phyloP scores from a whole-genome alignment of 2,797 vertebrate species.

The Notolepis coatsorum region DNA sequence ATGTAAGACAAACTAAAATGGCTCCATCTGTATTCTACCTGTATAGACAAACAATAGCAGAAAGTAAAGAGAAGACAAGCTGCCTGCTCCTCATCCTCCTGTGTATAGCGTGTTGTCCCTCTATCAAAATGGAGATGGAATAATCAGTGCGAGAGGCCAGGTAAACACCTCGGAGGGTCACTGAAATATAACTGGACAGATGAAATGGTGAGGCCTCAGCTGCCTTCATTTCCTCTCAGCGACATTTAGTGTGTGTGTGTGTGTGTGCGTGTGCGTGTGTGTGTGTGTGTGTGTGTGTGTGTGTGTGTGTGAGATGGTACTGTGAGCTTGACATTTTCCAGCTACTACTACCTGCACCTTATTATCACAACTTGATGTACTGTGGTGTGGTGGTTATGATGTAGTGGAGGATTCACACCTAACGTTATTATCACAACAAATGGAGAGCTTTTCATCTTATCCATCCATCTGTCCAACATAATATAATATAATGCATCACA shows the following conservation, averaged over 20 bases:
- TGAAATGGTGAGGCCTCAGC: constrained; percentile 68
- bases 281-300: constrained; percentile 10
- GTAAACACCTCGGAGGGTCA: constrained; percentile 60
- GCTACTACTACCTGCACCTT: too few species aligned
- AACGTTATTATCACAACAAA: neutral
- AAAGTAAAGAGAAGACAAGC: too few species aligned
- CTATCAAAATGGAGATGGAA: constrained; percentile 54
- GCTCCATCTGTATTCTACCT: too few species aligned
- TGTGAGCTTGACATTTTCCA: too few species aligned
- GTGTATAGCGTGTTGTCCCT: too few species aligned
- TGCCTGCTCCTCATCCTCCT: too few species aligned
- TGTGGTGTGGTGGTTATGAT: neutral
- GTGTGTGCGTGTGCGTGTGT: constrained; percentile 15
- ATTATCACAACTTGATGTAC: too few species aligned
- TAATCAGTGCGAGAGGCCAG: constrained; percentile 53
- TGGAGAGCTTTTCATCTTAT: neutral
- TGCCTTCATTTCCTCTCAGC: constrained; percentile 59
- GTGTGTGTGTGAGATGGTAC: neutral
- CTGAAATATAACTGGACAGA: constrained; percentile 66
- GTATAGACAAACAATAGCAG: too few species aligned
- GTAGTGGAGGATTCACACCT: neutral
- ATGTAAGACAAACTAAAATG: too few species aligned
- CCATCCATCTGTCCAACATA: too few species aligned
- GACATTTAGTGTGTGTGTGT: constrained; percentile 50
- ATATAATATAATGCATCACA: too few species aligned